Percentiles rank a stretch among this genome's conserved stretches.
These are phyloP conservation scores for Eciton burchellii DNA, from an alignment of 1,140 invertebrate species.

Conservation along the genomic window DNA sequence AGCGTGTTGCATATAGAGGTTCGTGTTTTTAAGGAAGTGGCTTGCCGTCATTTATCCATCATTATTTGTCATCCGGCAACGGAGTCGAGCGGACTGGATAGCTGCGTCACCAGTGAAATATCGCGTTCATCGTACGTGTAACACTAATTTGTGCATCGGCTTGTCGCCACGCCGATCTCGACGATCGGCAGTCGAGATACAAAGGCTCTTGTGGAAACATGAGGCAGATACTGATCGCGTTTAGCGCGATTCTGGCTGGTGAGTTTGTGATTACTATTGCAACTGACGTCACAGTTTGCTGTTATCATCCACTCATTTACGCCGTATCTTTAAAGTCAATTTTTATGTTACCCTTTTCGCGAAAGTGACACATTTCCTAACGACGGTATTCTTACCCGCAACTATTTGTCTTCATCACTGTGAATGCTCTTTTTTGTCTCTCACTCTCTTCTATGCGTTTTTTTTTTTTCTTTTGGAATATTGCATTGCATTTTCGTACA, in stretches of 20 bases:
- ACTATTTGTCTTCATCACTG: too few species aligned
- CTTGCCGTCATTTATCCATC: too few species aligned
- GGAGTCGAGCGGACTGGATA: neutral
- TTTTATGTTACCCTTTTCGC: too few species aligned
- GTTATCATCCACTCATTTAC: neutral
- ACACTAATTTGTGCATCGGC: neutral
- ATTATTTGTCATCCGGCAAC: neutral
- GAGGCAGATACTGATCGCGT: conserved; percentile 78
- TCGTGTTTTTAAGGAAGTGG: neutral
- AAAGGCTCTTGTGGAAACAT: conserved; percentile 65
- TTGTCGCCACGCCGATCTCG: neutral
- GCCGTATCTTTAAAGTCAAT: too few species aligned
- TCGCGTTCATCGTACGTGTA: neutral
- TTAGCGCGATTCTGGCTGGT: conserved; percentile 81
- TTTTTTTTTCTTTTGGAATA: neutral
- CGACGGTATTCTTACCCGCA: too few species aligned
- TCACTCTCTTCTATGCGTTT: conserved; percentile 14
- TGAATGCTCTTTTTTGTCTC: too few species aligned
- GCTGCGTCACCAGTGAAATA: neutral
- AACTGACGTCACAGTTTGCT: neutral
- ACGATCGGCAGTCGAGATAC: neutral
- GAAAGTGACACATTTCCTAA: too few species aligned
- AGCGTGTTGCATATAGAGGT: neutral
- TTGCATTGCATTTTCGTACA: neutral
- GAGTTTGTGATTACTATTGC: conserved; percentile 59